Percentiles rank a stretch among this genome's conserved stretches.
phyloP scores from a whole-genome alignment of 2,797 vertebrate genomes.

The Chelonia mydas region DNA sequence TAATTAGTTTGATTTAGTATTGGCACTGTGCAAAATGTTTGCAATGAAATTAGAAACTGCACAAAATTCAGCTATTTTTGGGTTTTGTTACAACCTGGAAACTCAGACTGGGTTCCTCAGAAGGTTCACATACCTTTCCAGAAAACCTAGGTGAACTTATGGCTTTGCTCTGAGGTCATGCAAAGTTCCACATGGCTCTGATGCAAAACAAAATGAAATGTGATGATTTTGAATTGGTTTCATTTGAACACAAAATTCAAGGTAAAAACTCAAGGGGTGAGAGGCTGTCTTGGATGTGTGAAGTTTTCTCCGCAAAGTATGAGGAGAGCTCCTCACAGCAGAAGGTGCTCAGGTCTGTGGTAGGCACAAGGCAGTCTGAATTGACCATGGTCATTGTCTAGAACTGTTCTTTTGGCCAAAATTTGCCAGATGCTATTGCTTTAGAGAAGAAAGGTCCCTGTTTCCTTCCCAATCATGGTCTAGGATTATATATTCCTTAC shows the following conservation, averaged over 20 bases:
- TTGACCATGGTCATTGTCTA: no score
- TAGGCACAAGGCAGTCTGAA: no score
- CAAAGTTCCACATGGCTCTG: not conserved
- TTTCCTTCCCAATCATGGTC: no score
- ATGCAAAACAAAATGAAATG: not conserved
- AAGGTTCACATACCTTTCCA: not conserved
- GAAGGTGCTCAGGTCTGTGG: not conserved
- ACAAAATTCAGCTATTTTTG: not conserved
- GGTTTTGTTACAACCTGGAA: not conserved
- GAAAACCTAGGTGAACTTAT: not conserved
- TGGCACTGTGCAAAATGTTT: not conserved
- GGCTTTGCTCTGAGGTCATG: not conserved
- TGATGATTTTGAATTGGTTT: not conserved
- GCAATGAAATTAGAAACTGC: not conserved
- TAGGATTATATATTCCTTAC: not conserved
- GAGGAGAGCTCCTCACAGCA: not conserved
- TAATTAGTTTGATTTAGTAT: not conserved
- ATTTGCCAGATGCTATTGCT: no score
- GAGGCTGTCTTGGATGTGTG: not conserved
- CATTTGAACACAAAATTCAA: not conserved
- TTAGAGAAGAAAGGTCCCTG: no score
- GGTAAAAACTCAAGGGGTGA: not conserved
- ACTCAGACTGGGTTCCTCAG: not conserved
- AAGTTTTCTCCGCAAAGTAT: not conserved
- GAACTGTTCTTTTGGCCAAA: no score